Evolutionary conservation across 2,113 vertebrate genomes (phyloP), one percentile per base, ranked within the genome.

Genomic region (Saiga tatarica): DNA sequence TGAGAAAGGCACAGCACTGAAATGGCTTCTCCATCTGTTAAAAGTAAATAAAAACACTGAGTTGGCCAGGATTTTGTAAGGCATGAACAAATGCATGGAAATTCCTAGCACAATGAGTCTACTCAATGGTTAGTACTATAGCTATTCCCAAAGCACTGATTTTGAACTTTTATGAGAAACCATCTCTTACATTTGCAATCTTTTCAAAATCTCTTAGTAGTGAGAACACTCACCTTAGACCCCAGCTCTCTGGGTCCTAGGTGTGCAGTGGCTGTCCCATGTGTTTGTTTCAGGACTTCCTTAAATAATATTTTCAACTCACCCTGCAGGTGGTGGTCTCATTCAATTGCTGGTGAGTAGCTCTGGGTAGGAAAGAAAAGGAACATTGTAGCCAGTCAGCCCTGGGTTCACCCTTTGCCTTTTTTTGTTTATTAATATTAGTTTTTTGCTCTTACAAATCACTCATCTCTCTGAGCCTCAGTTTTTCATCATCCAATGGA

Each of bases 191-290:
- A 42, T 89, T 36, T 91, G 67, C 0, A 21, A 13, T 74, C 57
- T 67, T 26, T 33, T 87, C 10, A 10, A 42, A 78, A 33, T 52
- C 53, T 60, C 12, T 39, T 60, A 39, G 55, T 78, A 87, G 36
- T 33, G 52, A 39, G 47, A 64, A 21, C 16, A 57, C n/a, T 62
- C 25, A 1, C 45, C 13, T 23, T 21, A 7, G 1, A 26, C 33
- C 23, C 47, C 19, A 6, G 16, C 26, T 30, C 25, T 42, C 5
- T 0, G 0, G 15, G 28, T 16, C 30, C 39, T n/a, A n/a, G 50
- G 23, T 10, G 78, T 57, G 52, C 15, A 21, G 39, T 1, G n/a
- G 19, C 36, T 36, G 23, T 36, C 9, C 55, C 5, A 0, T 5
- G 62, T 62, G 42, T 82, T 82, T 36, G 13, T 47, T 39, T 71